Conservation (phyloP, 2,797 vertebrate genomes). For the Chiloscyllium punctatum region DNA sequence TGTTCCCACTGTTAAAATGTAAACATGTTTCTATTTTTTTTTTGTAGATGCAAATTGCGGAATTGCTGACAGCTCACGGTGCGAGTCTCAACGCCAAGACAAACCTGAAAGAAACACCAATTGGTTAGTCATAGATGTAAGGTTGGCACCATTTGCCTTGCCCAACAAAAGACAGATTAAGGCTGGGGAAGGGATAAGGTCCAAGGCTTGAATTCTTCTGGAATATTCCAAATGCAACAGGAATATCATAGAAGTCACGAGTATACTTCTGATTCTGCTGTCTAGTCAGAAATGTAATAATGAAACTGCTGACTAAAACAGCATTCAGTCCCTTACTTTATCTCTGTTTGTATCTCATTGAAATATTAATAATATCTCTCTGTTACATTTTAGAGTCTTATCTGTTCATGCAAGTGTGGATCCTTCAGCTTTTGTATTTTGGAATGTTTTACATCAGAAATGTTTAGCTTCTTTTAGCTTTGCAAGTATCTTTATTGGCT, state of each 20-base stretch:
- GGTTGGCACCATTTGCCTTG: background rate
- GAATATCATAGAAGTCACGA: background rate
- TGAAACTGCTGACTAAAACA: background rate
- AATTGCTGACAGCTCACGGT: slow-evolving; percentile 86
- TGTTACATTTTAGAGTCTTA: background rate
- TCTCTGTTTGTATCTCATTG: background rate
- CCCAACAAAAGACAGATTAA: background rate
- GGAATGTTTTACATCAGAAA: background rate
- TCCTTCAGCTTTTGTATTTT: background rate
- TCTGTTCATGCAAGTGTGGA: background rate
- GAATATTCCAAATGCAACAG: background rate
- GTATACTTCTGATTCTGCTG: background rate
- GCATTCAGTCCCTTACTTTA: background rate
- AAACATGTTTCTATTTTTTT: slow-evolving; percentile 34
- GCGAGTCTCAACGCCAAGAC: slow-evolving; percentile 89
- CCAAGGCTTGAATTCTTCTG: background rate
- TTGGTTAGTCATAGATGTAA: slow-evolving; percentile 62
- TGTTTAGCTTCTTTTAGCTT: background rate
- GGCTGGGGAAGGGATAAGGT: background rate
- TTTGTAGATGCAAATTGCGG: slow-evolving; percentile 87
- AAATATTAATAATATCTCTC: background rate
- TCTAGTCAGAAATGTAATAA: too few species aligned
- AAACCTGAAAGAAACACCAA: slow-evolving; percentile 89
- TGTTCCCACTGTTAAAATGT: too few species aligned
- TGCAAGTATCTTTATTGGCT: background rate